phyloP scores from a whole-genome alignment of 2,113 vertebrate genomes.

The Ptilonorhynchus violaceus region DNA sequence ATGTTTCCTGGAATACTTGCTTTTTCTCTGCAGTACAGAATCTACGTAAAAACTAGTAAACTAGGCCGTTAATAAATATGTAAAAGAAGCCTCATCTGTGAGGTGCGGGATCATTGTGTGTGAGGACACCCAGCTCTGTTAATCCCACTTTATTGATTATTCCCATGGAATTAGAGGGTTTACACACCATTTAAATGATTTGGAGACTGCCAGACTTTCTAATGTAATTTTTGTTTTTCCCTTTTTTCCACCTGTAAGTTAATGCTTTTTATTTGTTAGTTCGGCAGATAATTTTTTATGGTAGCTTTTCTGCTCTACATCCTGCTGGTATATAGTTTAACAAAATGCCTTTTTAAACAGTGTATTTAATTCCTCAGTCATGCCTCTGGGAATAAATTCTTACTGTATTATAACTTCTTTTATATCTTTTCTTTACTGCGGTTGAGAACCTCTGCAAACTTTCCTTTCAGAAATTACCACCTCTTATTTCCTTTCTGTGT shows the following conservation, averaged over 20 bases:
- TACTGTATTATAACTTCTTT: background rate
- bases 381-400: background rate
- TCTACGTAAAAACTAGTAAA: background rate
- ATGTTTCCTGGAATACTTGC: background rate
- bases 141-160: background rate
- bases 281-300: slow-evolving; percentile 21
- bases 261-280: slow-evolving; percentile 30
- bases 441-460: background rate
- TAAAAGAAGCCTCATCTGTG: background rate
- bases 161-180: background rate
- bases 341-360: slow-evolving; percentile 17
- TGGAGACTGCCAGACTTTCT: background rate
- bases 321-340: slow-evolving; percentile 13
- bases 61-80: background rate
- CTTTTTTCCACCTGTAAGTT: background rate
- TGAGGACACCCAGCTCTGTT: background rate
- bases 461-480: background rate
- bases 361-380: slow-evolving; percentile 29
- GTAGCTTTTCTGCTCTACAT: slow-evolving; percentile 19
- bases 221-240: background rate
- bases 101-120: background rate
- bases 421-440: background rate
- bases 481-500: background rate
- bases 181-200: background rate
- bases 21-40: background rate